Base-by-base conservation (phyloP, 2,888 invertebrate species). In the Metalampra italica region DNA sequence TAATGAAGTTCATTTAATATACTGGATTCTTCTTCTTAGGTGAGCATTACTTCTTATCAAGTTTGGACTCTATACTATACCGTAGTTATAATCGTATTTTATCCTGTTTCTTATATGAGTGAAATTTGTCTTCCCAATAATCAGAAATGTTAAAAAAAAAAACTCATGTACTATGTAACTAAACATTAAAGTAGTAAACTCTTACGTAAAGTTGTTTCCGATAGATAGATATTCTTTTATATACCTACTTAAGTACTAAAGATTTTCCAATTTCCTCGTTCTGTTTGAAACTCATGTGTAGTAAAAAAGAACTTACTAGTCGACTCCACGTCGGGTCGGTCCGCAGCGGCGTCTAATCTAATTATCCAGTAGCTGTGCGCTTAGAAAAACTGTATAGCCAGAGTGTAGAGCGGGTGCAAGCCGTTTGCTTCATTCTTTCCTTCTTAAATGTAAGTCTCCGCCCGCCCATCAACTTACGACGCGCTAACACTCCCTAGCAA, bases 261-360 rank as follows among this genome's bases (percentile, higher is more conserved):
- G 53, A 54, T 57, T 59, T 59, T 52, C 47, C 53, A 55, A 59
- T 59, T 59, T 56, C 48, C 55, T 49, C 53, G 46, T 57, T 56
- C 55, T 51, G 44, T 54, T 57, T 56, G 57, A 61, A 61, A 60
- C 50, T 62, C 57, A 49, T 59, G 58, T 59, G 55, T 57, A 56
- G 51, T 54, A 63, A 62, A 65, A 66, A 64, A 60, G 61, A 56
- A 57, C 56, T 55, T 53, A 50, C 51, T 54, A 41, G 59, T 66
- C 59, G 58, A 63, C 59, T 66, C 50, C 60, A 56, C 64, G 64
- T 53, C 54, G 62, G 52, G 59, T 53, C 62, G 61, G 62, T 60
- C 63, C 64, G 64, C 67, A 62, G 66, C 63, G 69, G 66, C 70
- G 64, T 71, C 74, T 83, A 83, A 85, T 86, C 76, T 82, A 83